phyloP scores from a whole-genome alignment of 2,797 vertebrate species.

The Anguilla megastoma region DNA sequence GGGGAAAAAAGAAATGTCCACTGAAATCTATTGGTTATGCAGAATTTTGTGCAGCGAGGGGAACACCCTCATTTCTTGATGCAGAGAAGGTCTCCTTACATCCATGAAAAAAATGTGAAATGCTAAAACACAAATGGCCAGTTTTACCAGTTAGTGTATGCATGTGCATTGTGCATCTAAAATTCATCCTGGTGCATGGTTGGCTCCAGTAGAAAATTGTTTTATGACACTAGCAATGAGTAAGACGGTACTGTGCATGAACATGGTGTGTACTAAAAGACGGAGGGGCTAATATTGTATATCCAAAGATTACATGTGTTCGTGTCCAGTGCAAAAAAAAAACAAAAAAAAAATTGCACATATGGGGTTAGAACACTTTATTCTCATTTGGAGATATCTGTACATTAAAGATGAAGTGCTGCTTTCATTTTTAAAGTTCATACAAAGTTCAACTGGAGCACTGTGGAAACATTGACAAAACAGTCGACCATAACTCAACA shows the following conservation, averaged over 20 bases:
- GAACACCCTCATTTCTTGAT: no score
- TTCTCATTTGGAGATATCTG: constrained; percentile 78
- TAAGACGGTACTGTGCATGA: background rate
- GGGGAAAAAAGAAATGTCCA: no score
- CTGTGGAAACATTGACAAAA: constrained; percentile 66
- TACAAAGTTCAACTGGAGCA: constrained; percentile 71
- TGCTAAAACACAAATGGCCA: no score
- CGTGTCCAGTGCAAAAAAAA: background rate
- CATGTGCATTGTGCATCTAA: background rate
- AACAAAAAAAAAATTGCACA: background rate
- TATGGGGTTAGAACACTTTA: constrained; percentile 74
- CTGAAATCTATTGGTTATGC: no score
- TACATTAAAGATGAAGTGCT: constrained; percentile 82
- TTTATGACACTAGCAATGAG: background rate
- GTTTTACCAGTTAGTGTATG: background rate
- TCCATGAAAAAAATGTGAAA: no score
- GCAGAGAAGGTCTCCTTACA: no score
- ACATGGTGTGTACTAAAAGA: background rate
- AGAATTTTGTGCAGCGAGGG: no score
- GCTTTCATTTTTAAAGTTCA: constrained; percentile 64
- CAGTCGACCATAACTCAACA: constrained; percentile 45
- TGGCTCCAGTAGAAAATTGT: background rate
- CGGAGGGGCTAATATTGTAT: background rate
- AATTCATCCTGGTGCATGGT: background rate
- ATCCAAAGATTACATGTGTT: background rate